phyloP scores from a whole-genome alignment of 2,888 invertebrate genomes.

The Caenorhabditis angaria region DNA sequence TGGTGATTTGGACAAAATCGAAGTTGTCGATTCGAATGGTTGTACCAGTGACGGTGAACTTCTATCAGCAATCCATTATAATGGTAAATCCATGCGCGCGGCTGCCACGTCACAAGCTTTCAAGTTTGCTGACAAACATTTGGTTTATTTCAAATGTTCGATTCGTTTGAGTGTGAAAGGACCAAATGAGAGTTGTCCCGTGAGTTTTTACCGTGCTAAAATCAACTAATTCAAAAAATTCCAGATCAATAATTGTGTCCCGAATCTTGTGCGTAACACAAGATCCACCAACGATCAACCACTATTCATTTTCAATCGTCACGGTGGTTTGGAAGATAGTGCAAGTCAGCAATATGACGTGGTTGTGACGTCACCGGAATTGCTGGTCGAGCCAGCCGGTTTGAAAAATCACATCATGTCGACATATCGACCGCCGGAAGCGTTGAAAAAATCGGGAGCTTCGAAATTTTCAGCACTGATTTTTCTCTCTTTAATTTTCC shows the following conservation, averaged over 20 bases:
- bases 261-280: conserved; percentile 15
- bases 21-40: conserved; percentile 36
- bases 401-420: conserved; percentile 29
- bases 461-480: neutral
- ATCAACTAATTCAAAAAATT: conserved; percentile 3
- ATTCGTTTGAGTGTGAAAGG: conserved; percentile 33
- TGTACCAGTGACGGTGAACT: conserved; percentile 36
- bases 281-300: conserved; percentile 16
- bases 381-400: conserved; percentile 26
- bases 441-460: neutral
- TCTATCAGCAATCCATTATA: conserved; percentile 32
- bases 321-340: neutral
- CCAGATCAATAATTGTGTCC: conserved; percentile 28
- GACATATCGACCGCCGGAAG: conserved; percentile 14
- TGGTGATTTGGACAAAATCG: conserved; percentile 23
- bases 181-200: conserved; percentile 31
- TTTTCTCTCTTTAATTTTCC: neutral
- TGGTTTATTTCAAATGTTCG: conserved; percentile 41
- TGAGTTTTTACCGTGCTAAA: conserved; percentile 5
- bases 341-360: conserved; percentile 10
- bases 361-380: conserved; percentile 25
- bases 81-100: conserved; percentile 32
- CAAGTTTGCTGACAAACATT: conserved; percentile 38
- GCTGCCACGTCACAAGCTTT: conserved; percentile 38
- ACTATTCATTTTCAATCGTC: conserved; percentile 10